Conservation (phyloP, 2,888 invertebrate species). For the Ophion slaviceki region DNA sequence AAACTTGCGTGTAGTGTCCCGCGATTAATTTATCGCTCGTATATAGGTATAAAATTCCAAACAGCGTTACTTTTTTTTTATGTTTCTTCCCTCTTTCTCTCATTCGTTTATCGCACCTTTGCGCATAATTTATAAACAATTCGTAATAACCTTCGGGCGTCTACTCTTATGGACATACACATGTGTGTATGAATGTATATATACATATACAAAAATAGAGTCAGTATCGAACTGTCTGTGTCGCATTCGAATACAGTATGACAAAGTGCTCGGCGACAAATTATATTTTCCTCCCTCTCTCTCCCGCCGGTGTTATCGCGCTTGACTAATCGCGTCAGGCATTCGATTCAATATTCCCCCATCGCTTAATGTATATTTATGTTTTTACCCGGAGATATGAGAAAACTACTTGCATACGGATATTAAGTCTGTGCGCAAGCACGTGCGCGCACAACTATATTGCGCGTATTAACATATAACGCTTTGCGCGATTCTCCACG, state of each 20-base stretch:
- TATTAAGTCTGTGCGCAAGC: background rate
- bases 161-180: background rate
- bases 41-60: slow-evolving; percentile 58
- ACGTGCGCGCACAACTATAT: background rate
- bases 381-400: slow-evolving; percentile 38
- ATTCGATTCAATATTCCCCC: slow-evolving; percentile 58
- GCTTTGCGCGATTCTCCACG: slow-evolving; percentile 33
- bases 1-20: slow-evolving; percentile 52
- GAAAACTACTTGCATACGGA: slow-evolving; percentile 19
- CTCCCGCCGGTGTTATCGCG: slow-evolving; percentile 43
- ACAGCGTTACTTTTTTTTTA: slow-evolving; percentile 19
- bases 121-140: slow-evolving; percentile 58
- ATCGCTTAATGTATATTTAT: slow-evolving; percentile 51
- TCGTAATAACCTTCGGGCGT: slow-evolving; percentile 58
- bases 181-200: too few relatives aligned
- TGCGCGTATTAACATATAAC: slow-evolving; percentile 36
- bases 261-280: slow-evolving; percentile 49
- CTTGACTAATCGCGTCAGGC: slow-evolving; percentile 50
- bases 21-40: slow-evolving; percentile 61
- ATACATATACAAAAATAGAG: slow-evolving; percentile 3
- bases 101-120: slow-evolving; percentile 28
- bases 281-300: slow-evolving; percentile 40
- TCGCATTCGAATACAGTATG: slow-evolving; percentile 37
- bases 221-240: slow-evolving; percentile 27
- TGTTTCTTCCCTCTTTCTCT: slow-evolving; percentile 21